A percentile compares a stretch with the other conserved stretches of the same genome.
These are phyloP conservation scores for Phasia obesa DNA, from an alignment of 2,888 invertebrate genomes.

Conservation along the genomic window DNA sequence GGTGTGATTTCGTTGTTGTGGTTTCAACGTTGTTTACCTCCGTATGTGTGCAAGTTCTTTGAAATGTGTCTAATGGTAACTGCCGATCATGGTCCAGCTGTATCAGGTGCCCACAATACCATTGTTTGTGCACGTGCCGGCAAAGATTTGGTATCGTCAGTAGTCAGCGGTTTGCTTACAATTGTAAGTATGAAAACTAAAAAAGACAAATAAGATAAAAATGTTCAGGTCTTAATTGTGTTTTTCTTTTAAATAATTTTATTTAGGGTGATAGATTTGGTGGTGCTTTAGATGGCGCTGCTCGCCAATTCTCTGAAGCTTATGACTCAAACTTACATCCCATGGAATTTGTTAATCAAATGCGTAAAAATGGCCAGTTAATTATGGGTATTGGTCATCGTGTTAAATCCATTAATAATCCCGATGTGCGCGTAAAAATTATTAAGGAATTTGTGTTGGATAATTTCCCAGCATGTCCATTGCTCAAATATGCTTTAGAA, in stretches of 20 bases:
- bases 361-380: constrained; percentile 97
- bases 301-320: constrained; percentile 97
- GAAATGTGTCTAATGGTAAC: constrained; percentile 99
- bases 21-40: constrained; percentile 98
- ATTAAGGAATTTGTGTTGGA: constrained; percentile 97
- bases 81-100: constrained; percentile 99
- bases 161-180: constrained; percentile 97
- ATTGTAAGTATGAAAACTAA: constrained; percentile 88
- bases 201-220: neutral
- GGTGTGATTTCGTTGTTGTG: constrained; percentile 98
- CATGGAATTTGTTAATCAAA: constrained; percentile 99
- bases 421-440: constrained; percentile 98
- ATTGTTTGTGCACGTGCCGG: constrained; percentile 98
- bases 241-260: neutral
- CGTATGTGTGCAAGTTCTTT: constrained; percentile 97
- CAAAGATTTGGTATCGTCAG: constrained; percentile 97
- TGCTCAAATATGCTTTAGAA: constrained; percentile 97
- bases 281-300: constrained; percentile 99
- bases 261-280: constrained; percentile 97
- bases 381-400: constrained; percentile 99
- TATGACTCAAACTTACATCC: constrained; percentile 97
- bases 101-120: constrained; percentile 99
- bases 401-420: constrained; percentile 97
- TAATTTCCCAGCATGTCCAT: constrained; percentile 95
- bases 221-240: neutral